Percentiles rank a stretch among this genome's conserved stretches.
Evolutionary conservation across 1,140 invertebrate species (phyloP).

Genomic region (Probaryconus sp.): DNA sequence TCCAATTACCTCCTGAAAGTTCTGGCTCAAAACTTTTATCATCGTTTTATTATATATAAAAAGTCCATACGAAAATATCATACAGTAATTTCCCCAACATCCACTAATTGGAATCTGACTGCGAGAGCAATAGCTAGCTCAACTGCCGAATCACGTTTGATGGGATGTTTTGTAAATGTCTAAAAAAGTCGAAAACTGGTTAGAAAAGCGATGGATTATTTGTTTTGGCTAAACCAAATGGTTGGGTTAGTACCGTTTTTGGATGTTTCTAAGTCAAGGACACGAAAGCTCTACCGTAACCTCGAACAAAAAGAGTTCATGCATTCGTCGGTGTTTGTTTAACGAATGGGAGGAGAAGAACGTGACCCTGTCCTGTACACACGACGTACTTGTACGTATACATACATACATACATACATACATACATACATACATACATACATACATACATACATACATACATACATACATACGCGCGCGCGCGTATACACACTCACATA

Average conservation of each 20-base stretch:
- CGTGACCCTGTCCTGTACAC: conserved; percentile 25
- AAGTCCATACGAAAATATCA: too few relatives aligned
- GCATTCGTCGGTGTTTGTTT: conserved; percentile 31
- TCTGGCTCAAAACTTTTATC: too few relatives aligned
- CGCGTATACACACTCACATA: conserved; percentile 7
- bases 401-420: conserved; percentile 11
- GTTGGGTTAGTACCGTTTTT: conserved; percentile 43
- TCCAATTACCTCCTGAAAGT: too few relatives aligned
- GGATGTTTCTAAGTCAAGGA: conserved; percentile 4
- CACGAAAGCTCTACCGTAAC: conserved; percentile 35
- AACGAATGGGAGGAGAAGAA: conserved; percentile 42
- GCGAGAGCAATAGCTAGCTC: too few relatives aligned
- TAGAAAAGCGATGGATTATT: background rate
- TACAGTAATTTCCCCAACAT: too few relatives aligned
- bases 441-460: conserved; percentile 4
- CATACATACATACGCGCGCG: background rate
- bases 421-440: conserved; percentile 8
- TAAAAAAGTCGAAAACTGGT: background rate
- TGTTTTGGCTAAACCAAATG: conserved; percentile 8
- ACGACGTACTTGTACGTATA: background rate
- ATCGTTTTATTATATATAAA: too few relatives aligned
- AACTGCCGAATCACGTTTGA: too few relatives aligned
- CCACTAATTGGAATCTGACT: too few relatives aligned
- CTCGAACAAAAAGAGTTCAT: conserved; percentile 38
- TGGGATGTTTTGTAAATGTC: conserved; percentile 7